A percentile compares a stretch with the other conserved stretches of the same genome.
Conservation (phyloP, 2,797 vertebrate species). For the Natrix natrix region DNA sequence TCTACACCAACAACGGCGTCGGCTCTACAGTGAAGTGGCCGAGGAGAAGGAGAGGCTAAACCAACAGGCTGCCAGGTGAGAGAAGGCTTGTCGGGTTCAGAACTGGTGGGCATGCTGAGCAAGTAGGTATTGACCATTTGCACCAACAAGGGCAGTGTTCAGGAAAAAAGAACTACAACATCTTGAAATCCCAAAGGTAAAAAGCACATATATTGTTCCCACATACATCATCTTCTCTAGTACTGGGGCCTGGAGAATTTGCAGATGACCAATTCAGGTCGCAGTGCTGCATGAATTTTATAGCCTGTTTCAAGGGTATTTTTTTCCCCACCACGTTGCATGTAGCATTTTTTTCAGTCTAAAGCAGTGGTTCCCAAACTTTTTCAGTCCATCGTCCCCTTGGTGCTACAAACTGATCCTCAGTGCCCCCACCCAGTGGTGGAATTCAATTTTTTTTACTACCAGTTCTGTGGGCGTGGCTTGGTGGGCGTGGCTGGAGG, state of each 20-base stretch:
- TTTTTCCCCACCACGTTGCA: neutral
- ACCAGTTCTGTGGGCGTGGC: too few relatives aligned
- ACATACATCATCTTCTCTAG: neutral
- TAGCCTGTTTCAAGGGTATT: neutral
- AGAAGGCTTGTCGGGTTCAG: neutral
- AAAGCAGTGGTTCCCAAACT: neutral
- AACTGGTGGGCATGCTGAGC: neutral
- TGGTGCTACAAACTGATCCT: too few relatives aligned
- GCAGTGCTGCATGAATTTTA: neutral
- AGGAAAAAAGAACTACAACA: neutral
- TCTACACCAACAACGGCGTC: constrained; percentile 85
- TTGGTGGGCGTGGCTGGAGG: too few relatives aligned
- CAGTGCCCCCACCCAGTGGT: too few relatives aligned
- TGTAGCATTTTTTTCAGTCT: neutral
- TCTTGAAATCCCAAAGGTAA: neutral
- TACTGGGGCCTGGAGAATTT: neutral
- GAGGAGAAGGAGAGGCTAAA: constrained; percentile 88
- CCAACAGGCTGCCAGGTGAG: constrained; percentile 85
- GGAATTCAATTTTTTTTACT: too few relatives aligned
- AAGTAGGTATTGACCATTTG: neutral
- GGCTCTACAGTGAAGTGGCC: constrained; percentile 85
- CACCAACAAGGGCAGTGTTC: neutral
- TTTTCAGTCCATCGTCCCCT: too few relatives aligned
- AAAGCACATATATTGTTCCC: neutral
- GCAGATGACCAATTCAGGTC: neutral